Evolutionary conservation across 30 jellyfish, hydroid and myxozoan species (phyloP).

Genomic region (Hydra vulgaris): DNA sequence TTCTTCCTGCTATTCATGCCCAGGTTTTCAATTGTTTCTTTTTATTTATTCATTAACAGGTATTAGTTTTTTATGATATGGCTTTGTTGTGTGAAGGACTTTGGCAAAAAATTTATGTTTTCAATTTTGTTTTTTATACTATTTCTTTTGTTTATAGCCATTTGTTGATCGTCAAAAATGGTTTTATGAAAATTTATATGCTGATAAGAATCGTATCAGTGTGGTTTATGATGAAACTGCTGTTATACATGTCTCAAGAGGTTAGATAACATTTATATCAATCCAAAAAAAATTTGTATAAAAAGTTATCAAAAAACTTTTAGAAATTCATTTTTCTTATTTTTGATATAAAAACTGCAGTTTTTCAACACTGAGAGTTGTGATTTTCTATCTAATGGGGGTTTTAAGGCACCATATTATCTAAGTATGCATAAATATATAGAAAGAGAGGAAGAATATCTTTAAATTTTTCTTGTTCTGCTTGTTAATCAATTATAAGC

Average conservation of each 20-base stretch:
- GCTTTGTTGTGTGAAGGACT: too few relatives aligned
- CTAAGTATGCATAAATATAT: too few relatives aligned
- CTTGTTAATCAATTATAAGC: too few relatives aligned
- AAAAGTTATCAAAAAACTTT: background rate
- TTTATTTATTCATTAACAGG: background rate
- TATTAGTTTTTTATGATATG: background rate
- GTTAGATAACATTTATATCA: slow-evolving; percentile 2
- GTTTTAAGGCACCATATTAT: too few relatives aligned
- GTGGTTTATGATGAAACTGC: slow-evolving; percentile 47
- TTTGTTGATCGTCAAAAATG: slow-evolving; percentile 67
- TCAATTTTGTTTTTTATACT: background rate
- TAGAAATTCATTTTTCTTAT: too few relatives aligned
- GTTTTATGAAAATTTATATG: slow-evolving; percentile 72
- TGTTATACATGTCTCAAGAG: slow-evolving; percentile 54
- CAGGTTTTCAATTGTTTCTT: slow-evolving; percentile 50
- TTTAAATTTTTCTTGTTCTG: too few relatives aligned
- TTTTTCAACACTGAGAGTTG: too few relatives aligned
- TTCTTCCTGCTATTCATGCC: slow-evolving; percentile 61
- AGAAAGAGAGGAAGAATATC: too few relatives aligned
- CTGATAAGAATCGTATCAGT: slow-evolving; percentile 20
- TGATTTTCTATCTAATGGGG: too few relatives aligned
- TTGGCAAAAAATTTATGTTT: background rate
- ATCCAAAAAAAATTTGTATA: background rate
- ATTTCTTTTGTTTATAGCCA: slow-evolving; percentile 34
- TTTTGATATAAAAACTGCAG: too few relatives aligned